Evolutionary conservation across 2,888 invertebrate species (phyloP).

Genomic region (Euplexia lucipara): DNA sequence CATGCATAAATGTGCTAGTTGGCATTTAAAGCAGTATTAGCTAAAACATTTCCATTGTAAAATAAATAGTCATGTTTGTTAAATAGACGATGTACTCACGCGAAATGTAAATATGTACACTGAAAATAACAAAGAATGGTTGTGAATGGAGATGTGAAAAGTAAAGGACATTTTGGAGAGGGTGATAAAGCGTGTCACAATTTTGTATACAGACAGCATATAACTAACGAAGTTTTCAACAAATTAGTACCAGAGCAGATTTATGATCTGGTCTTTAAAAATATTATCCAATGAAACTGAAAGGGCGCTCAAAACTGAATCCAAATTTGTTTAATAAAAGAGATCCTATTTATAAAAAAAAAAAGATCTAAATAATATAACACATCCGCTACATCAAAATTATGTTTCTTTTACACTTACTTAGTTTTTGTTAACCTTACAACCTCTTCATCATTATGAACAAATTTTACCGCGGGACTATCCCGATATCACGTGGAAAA

Average conservation of each 20-base stretch:
- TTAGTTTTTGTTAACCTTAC: no score
- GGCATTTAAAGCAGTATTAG: conserved; percentile 68
- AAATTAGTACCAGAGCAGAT: conserved; percentile 5
- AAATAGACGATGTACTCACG: conserved; percentile 11
- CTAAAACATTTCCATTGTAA: conserved; percentile 56
- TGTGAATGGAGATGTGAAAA: conserved; percentile 59
- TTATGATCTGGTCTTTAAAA: background rate
- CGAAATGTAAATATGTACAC: conserved; percentile 49
- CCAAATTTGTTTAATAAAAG: background rate
- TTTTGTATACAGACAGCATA: conserved; percentile 26
- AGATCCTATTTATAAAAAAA: no score
- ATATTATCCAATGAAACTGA: background rate
- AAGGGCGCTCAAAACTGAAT: conserved; percentile 9
- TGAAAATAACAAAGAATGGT: conserved; percentile 57
- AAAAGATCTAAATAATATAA: no score
- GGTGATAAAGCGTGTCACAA: conserved; percentile 45
- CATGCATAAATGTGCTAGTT: conserved; percentile 29
- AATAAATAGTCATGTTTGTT: conserved; percentile 28
- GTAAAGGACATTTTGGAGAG: conserved; percentile 27
- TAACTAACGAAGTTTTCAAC: conserved; percentile 7
- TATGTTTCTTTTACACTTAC: no score
- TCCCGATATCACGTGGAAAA: no score
- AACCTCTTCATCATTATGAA: no score
- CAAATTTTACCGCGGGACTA: no score
- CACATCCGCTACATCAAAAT: no score